phyloP scores from a whole-genome alignment of 1,140 invertebrate genomes.

The Oedothorax gibbosus region DNA sequence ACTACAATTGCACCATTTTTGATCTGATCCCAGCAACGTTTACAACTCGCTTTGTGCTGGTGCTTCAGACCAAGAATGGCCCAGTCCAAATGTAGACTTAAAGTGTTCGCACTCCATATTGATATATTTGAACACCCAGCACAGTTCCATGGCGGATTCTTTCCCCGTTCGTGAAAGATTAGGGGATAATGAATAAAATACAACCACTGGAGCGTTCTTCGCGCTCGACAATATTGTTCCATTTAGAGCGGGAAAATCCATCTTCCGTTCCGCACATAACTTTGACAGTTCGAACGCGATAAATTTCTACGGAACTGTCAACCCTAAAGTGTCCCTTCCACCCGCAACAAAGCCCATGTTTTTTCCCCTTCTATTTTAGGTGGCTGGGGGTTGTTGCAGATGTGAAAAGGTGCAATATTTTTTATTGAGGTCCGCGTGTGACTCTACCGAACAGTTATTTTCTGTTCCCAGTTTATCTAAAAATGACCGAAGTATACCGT shows the following conservation, averaged over 20 bases:
- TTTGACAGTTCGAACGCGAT: slow-evolving; percentile 55
- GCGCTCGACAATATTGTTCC: slow-evolving; percentile 38
- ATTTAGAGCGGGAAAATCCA: slow-evolving; percentile 47
- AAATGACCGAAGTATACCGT: neutral
- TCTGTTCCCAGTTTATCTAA: neutral
- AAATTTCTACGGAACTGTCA: slow-evolving; percentile 45
- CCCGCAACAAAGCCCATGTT: slow-evolving; percentile 5
- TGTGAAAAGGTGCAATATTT: slow-evolving; percentile 41
- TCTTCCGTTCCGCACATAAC: slow-evolving; percentile 45
- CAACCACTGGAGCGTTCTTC: slow-evolving; percentile 17
- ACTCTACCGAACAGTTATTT: neutral
- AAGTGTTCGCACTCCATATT: no score
- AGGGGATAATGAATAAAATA: slow-evolving; percentile 47
- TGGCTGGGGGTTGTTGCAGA: slow-evolving; percentile 30
- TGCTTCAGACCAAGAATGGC: no score
- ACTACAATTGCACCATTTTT: no score
- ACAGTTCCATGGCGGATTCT: neutral
- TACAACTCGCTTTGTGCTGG: no score
- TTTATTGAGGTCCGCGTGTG: neutral
- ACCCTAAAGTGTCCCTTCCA: slow-evolving; percentile 16
- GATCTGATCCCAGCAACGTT: no score
- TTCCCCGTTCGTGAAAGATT: slow-evolving; percentile 6
- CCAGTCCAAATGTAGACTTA: no score
- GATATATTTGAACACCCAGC: no score
- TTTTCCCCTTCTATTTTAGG: slow-evolving; percentile 33